Base-by-base conservation (phyloP, 2,797 vertebrate species). In the Clarias pachynema region DNA sequence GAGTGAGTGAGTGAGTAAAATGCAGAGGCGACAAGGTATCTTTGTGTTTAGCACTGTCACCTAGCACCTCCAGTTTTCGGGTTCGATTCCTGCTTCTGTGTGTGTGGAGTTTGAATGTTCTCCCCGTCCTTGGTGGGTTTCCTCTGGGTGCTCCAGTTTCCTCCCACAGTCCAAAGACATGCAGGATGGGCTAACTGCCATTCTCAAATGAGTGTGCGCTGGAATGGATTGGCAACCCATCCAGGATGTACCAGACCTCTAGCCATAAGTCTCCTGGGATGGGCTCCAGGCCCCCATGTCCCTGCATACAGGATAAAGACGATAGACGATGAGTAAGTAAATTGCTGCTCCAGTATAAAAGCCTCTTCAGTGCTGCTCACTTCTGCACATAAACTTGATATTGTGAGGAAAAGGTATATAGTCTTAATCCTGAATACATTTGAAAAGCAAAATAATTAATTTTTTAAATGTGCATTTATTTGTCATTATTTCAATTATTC, bases 341-440 rank as follows among this genome's bases (percentile, higher is more conserved):
- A n/a, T n/a, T n/a, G n/a, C n/a, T n/a, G n/a, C n/a, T n/a, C n/a
- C n/a, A n/a, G n/a, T n/a, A n/a, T n/a, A n/a, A n/a, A n/a, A n/a
- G n/a, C n/a, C n/a, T n/a, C n/a, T n/a, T n/a, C n/a, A n/a, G n/a
- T n/a, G n/a, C n/a, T n/a, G n/a, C n/a, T 77, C 56, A 81, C 60
- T 79, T 37, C 79, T 79, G 60, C 62, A 70, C 40, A 79, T 87
- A 83, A 34, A 73, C 70, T 49, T 84, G 84, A 85, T 80, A 78
- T 72, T 86, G 63, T 12, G 79, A 26, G 31, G 56, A 57, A 74
- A 53, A 14, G 12, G 7, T 37, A 56, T 26, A 63, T 40, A 40
- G 2, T 14, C 75, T 65, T 87, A 68, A 84, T 73, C 83, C 66
- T 79, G 77, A 85, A 86, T 86, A 87, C 84, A 81, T 69, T 65